A percentile compares a stretch with the other conserved stretches of the same genome.
phyloP scores from a whole-genome alignment of 1,140 invertebrate species.

The Lepidurus arcticus region DNA sequence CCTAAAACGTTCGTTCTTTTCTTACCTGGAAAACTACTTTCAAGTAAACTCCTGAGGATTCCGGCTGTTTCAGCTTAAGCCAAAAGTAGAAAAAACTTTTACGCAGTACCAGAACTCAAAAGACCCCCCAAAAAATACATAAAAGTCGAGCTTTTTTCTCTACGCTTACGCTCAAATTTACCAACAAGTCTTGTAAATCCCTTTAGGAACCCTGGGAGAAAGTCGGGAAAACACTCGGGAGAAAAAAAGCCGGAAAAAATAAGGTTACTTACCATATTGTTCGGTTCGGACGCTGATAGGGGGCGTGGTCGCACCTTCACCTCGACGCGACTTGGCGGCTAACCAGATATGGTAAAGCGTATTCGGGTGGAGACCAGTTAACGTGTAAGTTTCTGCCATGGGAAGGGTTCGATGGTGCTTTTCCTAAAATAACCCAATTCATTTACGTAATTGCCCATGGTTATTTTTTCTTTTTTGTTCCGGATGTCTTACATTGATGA shows the following conservation, averaged over 20 bases:
- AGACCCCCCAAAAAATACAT: constrained; percentile 29
- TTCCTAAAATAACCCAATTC: constrained; percentile 46
- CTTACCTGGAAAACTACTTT: neutral
- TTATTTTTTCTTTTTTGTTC: neutral
- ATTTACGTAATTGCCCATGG: neutral
- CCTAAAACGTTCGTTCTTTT: neutral
- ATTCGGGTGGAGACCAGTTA: constrained; percentile 86
- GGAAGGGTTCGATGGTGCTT: constrained; percentile 63
- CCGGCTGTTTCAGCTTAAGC: no score
- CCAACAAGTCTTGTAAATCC: neutral
- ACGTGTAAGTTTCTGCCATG: constrained; percentile 73
- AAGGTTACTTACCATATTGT: constrained; percentile 80
- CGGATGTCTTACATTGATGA: constrained; percentile 62
- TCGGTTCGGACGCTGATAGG: constrained; percentile 88
- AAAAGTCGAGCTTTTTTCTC: constrained; percentile 22
- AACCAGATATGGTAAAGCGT: constrained; percentile 94
- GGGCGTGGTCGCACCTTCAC: constrained; percentile 91
- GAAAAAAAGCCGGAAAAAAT: neutral
- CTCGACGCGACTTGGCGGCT: constrained; percentile 80
- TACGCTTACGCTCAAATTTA: neutral
- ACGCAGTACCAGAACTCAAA: constrained; percentile 23
- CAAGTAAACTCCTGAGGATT: no score
- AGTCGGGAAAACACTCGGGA: neutral
- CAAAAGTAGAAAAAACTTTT: neutral
- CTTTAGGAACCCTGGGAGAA: neutral